Evolutionary conservation across 2,113 vertebrate species (phyloP).

Genomic region (Pelodiscus sinensis): DNA sequence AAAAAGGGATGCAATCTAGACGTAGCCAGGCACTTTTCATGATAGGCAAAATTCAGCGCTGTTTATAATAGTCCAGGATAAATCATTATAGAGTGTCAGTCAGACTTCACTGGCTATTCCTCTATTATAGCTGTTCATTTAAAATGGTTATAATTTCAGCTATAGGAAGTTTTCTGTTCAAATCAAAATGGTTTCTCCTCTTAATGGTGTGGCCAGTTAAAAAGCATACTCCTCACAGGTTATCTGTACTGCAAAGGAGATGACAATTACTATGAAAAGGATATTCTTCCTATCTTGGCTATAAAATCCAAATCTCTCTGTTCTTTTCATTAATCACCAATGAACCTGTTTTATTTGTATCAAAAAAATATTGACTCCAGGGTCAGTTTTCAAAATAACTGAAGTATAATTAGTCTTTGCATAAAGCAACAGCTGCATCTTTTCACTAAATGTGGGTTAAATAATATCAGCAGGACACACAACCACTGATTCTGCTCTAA

Average conservation of each 20-base stretch:
- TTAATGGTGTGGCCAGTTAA: not conserved
- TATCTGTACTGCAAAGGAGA: not conserved
- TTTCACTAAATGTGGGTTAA: not conserved
- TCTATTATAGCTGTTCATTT: not conserved
- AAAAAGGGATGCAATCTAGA: no score
- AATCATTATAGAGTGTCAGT: not conserved
- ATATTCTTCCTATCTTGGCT: not conserved
- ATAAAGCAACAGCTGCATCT: not conserved
- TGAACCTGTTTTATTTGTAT: not conserved
- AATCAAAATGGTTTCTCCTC: not conserved
- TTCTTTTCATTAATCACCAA: not conserved
- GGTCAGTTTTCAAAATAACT: conserved; percentile 26
- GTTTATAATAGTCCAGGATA: not conserved
- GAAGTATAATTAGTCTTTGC: not conserved
- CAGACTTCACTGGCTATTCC: not conserved
- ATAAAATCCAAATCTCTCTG: not conserved
- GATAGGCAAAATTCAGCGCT: not conserved
- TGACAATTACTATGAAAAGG: not conserved
- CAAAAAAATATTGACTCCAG: not conserved
- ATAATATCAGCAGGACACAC: not conserved
- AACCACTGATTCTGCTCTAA: not conserved
- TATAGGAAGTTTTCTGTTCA: not conserved
- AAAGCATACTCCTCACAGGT: not conserved
- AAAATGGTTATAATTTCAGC: not conserved
- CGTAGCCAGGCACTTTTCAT: not conserved